These are phyloP conservation scores for Lindbergichthys nudifrons DNA, from an alignment of 2,797 vertebrate species.

Conservation along the genomic window DNA sequence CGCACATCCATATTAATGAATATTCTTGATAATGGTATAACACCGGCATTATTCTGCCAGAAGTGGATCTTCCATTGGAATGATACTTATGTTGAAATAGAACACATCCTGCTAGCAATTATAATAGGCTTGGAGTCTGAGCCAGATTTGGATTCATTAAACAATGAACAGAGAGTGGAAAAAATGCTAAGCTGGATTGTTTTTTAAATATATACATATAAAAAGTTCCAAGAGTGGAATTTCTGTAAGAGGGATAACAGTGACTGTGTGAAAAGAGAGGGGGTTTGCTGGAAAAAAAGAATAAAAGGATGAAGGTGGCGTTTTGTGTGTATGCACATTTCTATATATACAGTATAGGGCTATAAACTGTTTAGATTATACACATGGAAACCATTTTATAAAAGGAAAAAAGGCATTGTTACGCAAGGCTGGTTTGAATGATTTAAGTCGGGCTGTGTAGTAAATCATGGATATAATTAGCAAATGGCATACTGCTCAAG, in stretches of 20 bases:
- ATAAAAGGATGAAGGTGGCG: constrained; percentile 85
- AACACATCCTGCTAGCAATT: constrained; percentile 87
- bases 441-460: constrained; percentile 99
- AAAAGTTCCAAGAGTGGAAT: constrained; percentile 81
- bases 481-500: constrained; percentile 99
- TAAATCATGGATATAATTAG: constrained; percentile 99
- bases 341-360: constrained; percentile 77
- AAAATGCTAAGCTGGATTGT: constrained; percentile 80
- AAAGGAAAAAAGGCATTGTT: constrained; percentile 97
- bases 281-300: constrained; percentile 77
- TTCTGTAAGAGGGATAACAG: constrained; percentile 83
- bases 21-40: constrained; percentile 77
- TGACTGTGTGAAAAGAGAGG: constrained; percentile 50
- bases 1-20: constrained; percentile 81
- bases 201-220: constrained; percentile 73
- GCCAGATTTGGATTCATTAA: constrained; percentile 89
- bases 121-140: constrained; percentile 84
- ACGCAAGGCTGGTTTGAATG: constrained; percentile 99
- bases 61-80: constrained; percentile 81
- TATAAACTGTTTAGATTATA: constrained; percentile 98
- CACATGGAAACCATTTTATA: constrained; percentile 99
- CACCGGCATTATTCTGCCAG: constrained; percentile 77
- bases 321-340: constrained; percentile 68
- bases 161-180: constrained; percentile 83
- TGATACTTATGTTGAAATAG: constrained; percentile 83